Conservation (phyloP, 2,113 vertebrate genomes). For the Corythoichthys haematopterus region DNA sequence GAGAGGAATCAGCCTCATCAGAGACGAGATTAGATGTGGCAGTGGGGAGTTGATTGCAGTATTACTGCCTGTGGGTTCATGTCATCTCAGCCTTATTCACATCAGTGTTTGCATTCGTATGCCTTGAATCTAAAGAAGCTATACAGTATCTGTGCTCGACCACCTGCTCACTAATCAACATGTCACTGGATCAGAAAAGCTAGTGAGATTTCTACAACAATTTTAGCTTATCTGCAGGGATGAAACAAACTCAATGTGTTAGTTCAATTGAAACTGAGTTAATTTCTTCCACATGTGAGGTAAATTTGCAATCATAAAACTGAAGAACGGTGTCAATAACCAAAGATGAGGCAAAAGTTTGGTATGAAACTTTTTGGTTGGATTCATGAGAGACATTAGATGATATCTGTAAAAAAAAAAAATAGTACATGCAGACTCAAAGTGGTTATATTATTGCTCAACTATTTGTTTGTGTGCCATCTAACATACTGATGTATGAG, state of each 20-base stretch:
- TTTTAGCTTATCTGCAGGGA: not conserved
- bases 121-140: not conserved
- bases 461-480: not conserved
- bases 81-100: constrained; percentile 8
- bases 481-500: not conserved
- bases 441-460: not conserved
- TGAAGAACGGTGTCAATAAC: not conserved
- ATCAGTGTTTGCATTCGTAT: not conserved
- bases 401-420: not conserved
- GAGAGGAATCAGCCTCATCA: constrained; percentile 20
- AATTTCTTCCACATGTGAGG: not conserved
- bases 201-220: not conserved
- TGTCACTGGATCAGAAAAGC: not conserved
- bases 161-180: not conserved
- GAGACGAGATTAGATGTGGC: constrained; percentile 31
- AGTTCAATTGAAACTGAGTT: not conserved
- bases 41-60: constrained; percentile 22
- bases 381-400: not conserved
- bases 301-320: not conserved
- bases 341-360: not conserved
- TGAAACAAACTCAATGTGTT: not conserved
- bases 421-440: not conserved
- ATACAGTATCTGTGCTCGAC: not conserved
- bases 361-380: not conserved
- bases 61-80: constrained; percentile 18